phyloP scores from a whole-genome alignment of 92 coral and sea anemone species.

The Hydrozoanthus gracilis region DNA sequence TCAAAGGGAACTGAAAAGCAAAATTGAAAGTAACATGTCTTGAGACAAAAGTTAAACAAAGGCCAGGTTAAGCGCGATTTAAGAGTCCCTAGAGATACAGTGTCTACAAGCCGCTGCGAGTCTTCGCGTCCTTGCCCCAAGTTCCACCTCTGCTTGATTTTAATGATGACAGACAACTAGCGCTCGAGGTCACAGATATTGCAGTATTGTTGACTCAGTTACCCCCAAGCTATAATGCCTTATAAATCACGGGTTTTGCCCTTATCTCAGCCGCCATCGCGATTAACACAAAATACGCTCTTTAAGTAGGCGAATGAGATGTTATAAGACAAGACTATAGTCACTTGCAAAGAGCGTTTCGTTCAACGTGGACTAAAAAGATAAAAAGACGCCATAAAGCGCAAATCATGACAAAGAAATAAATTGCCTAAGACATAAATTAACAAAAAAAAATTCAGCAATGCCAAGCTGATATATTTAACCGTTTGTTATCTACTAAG shows the following conservation, averaged over 20 bases:
- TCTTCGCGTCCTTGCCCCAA: too few relatives aligned
- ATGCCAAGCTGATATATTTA: neutral
- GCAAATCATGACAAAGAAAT: neutral
- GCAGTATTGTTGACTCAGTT: neutral
- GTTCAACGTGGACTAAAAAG: neutral
- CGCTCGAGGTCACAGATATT: neutral
- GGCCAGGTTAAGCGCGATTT: too few relatives aligned
- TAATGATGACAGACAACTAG: neutral
- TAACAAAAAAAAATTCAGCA: neutral
- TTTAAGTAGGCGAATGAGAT: neutral
- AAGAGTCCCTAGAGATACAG: too few relatives aligned
- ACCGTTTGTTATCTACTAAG: constrained; percentile 5
- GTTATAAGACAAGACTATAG: neutral
- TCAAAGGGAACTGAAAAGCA: too few relatives aligned
- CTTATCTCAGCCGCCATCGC: constrained; percentile 15
- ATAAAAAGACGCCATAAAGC: neutral
- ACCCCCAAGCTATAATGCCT: too few relatives aligned
- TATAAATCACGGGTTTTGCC: neutral
- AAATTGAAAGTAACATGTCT: too few relatives aligned
- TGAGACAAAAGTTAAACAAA: too few relatives aligned
- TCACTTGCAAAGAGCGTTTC: neutral
- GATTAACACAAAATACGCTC: constrained; percentile 10
- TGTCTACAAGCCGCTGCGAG: too few relatives aligned
- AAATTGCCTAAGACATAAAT: neutral
- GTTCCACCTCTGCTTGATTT: too few relatives aligned